Base-by-base conservation (phyloP, 2,113 vertebrate species). In the Oriolus oriolus region DNA sequence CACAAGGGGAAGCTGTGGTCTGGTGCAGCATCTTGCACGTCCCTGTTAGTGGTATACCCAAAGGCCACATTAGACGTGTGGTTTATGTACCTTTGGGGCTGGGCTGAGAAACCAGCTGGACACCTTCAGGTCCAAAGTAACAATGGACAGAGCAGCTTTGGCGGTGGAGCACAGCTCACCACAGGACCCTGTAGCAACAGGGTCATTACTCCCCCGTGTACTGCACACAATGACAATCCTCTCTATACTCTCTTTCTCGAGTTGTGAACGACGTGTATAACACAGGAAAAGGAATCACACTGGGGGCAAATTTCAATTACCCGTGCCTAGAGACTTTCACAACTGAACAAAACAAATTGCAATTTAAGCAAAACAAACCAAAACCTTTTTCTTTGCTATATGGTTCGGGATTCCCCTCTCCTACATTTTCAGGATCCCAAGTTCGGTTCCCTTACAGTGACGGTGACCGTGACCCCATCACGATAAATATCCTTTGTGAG, bases 401-500 rank as follows among this genome's bases (percentile, higher is more conserved):
- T 2, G 1, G 7, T 33, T 80, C 27, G 10, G 18, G 14, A 17
- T 90, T 89, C 17, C 35, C 8, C 7, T 65, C 11, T 37, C 14
- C 24, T 27, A 28, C 19, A 0, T 23, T 52, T 59, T 31, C 70
- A 44, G 30, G 16, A 80, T 73, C 16, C 8, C 7, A 13, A 74
- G 35, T 30, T 47, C 2, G 0, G 26, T 57, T 80, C 31, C 20
- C 30, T 57, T 11, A 11, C 10, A 23, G 37, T 1, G 6, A 4
- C 0, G 7, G 39, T 3, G 19, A 5, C 2, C 26, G 52, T 1
- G 14, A 42, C 18, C 5, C 15, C 18, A 27, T n/a, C 8, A 59
- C 0, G 0, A 19, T 3, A 41, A 76, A 61, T 2, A 61, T 0
- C 12, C 28, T 16, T n/a, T 4, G 7, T 0, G 3, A 54, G 20